A percentile compares a stretch with the other conserved stretches of the same genome.
These are phyloP conservation scores for Homarus gammarus DNA, from an alignment of 2,888 invertebrate genomes.

Conservation along the genomic window DNA sequence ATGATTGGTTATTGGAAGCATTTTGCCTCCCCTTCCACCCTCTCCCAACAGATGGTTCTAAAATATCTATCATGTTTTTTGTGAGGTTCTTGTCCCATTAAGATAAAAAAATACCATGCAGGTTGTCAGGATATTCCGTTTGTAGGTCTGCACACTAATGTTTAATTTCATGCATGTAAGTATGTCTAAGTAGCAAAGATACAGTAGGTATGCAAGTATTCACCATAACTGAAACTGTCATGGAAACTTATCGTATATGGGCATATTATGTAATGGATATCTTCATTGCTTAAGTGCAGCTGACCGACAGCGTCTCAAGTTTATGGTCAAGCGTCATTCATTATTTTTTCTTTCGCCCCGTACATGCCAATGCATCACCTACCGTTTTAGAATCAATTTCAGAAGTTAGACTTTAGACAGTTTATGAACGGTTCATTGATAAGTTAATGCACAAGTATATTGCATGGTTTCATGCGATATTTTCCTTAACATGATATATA, in stretches of 20 bases:
- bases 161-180: neutral
- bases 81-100: neutral
- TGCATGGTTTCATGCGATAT: neutral
- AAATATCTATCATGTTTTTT: neutral
- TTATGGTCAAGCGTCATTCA: too few species aligned
- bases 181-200: neutral
- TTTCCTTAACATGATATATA: neutral
- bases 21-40: neutral
- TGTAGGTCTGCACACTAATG: neutral
- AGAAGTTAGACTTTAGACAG: neutral
- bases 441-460: conserved; percentile 1
- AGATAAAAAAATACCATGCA: neutral
- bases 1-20: neutral
- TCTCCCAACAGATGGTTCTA: neutral
- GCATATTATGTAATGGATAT: neutral
- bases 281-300: neutral
- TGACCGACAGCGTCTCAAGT: neutral
- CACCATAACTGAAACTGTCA: neutral
- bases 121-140: neutral
- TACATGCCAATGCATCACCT: neutral
- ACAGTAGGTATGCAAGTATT: neutral
- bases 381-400: neutral
- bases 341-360: too few species aligned
- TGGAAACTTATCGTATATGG: neutral
- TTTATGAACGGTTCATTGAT: neutral